phyloP scores from a whole-genome alignment of 2,888 invertebrate genomes.

The Macrophya annulata region DNA sequence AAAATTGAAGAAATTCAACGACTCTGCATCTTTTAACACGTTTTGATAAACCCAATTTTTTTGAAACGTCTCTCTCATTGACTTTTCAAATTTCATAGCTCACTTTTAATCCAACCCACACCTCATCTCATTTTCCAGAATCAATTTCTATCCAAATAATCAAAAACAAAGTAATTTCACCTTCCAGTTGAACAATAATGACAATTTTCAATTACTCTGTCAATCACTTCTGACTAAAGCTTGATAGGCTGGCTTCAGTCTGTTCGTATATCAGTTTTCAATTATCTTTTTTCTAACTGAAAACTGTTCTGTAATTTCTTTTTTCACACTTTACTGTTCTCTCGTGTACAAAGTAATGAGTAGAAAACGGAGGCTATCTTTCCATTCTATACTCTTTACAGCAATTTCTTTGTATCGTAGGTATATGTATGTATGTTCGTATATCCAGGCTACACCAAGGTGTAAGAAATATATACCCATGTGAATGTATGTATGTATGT shows the following conservation, averaged over 20 bases:
- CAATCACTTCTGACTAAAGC: conserved; percentile 1
- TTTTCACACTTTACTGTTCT: not conserved
- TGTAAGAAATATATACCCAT: not conserved
- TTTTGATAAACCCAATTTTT: not conserved
- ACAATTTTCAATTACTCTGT: not conserved
- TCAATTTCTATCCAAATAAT: not conserved
- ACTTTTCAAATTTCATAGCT: not conserved
- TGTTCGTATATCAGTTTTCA: conserved; percentile 23
- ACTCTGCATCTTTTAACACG: not conserved
- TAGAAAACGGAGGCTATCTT: not conserved
- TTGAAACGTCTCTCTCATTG: not conserved
- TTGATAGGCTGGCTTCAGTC: not conserved
- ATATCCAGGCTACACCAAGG: not conserved
- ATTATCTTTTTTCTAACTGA: not conserved
- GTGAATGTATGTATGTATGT: not conserved
- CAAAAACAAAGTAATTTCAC: not conserved
- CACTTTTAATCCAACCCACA: not conserved
- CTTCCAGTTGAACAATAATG: not conserved
- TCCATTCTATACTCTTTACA: not conserved
- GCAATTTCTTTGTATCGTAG: conserved; percentile 31
- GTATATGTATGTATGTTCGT: not conserved
- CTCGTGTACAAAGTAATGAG: not conserved
- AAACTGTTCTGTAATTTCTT: conserved; percentile 1
- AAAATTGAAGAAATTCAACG: not conserved
- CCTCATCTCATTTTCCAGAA: not conserved